Percentiles rank a stretch among this genome's conserved stretches.
phyloP scores from a whole-genome alignment of 2,797 vertebrate species.

The Anguilla megastoma region DNA sequence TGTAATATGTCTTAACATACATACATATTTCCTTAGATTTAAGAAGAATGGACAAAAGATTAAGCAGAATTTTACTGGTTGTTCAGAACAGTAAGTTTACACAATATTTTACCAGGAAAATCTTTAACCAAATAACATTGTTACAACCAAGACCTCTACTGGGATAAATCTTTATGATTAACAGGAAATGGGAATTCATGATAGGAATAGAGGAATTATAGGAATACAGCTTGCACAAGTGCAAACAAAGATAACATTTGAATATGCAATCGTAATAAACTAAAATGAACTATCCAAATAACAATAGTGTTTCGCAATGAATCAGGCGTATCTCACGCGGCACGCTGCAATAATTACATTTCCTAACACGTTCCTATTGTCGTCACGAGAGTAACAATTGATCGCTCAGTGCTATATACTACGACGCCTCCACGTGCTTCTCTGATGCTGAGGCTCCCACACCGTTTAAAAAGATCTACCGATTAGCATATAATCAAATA shows the following conservation, averaged over 20 bases:
- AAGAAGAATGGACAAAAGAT: too few relatives aligned
- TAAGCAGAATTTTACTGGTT: too few relatives aligned
- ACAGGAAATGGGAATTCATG: too few relatives aligned
- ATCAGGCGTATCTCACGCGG: background rate
- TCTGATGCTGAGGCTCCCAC: conserved; percentile 55
- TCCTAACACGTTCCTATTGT: background rate
- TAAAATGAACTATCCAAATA: background rate
- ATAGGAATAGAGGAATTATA: background rate
- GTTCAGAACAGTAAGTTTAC: too few relatives aligned
- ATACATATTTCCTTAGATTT: too few relatives aligned
- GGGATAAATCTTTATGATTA: too few relatives aligned
- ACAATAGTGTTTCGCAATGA: background rate
- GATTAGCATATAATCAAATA: conserved; percentile 58
- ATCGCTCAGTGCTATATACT: conserved; percentile 34
- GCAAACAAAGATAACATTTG: background rate
- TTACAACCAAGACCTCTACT: too few relatives aligned
- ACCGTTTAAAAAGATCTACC: conserved; percentile 49
- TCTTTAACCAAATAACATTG: too few relatives aligned
- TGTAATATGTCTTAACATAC: too few relatives aligned
- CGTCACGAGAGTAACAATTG: conserved; percentile 14
- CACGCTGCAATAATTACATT: background rate
- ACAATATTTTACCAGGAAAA: too few relatives aligned
- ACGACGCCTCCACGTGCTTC: conserved; percentile 40
- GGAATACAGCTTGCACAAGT: background rate
- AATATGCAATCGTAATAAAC: background rate